Conservation (phyloP, 2,888 invertebrate species). For the Agrilus mali region DNA sequence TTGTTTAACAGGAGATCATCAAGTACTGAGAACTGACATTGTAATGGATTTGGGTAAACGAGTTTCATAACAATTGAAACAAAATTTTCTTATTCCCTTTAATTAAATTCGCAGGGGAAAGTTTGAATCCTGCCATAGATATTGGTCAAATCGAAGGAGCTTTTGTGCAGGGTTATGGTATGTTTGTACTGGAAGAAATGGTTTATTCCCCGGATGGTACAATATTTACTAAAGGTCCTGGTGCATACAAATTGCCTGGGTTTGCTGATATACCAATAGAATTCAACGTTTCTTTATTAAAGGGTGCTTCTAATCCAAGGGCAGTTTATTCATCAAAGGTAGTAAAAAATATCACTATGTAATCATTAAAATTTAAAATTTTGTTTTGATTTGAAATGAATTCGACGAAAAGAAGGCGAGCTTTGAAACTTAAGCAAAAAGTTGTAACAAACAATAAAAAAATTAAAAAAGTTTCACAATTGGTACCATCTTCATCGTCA, state of each 20-base stretch:
- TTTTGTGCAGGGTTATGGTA: constrained; percentile 87
- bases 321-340: constrained; percentile 96
- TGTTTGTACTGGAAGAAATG: constrained; percentile 83
- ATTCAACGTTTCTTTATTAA: constrained; percentile 85
- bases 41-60: constrained; percentile 79
- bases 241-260: constrained; percentile 88
- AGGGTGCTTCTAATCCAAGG: constrained; percentile 78
- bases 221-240: constrained; percentile 77
- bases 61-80: background rate
- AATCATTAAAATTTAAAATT: background rate
- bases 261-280: constrained; percentile 84
- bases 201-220: constrained; percentile 75
- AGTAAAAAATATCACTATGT: constrained; percentile 12
- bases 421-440: background rate
- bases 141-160: constrained; percentile 95
- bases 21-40: constrained; percentile 78
- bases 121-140: constrained; percentile 92
- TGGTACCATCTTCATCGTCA: too few species aligned
- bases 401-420: background rate
- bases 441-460: too few species aligned
- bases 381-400: background rate
- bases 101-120: constrained; percentile 44
- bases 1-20: constrained; percentile 87
- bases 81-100: background rate
- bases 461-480: too few species aligned